Evolutionary conservation across 2,113 vertebrate genomes (phyloP).

Genomic region (Protomyctophum bolini): DNA sequence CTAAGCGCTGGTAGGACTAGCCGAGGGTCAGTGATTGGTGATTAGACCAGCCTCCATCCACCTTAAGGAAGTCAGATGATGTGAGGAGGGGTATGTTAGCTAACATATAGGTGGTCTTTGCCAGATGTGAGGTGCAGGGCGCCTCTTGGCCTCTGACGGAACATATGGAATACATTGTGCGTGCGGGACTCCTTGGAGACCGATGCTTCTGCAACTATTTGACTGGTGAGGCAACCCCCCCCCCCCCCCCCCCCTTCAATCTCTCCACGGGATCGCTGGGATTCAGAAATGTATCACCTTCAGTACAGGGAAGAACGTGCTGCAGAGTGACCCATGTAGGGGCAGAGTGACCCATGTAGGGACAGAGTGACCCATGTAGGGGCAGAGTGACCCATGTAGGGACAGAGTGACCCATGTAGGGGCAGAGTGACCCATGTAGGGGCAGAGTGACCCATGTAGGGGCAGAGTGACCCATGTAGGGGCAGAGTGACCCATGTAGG

Average conservation of each 20-base stretch:
- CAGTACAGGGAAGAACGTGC: conserved; percentile 1
- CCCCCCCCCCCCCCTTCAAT: neutral
- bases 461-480: neutral
- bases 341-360: neutral
- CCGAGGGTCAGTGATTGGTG: conserved; percentile 4
- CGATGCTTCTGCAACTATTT: conserved; percentile 51
- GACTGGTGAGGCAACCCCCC: conserved; percentile 25
- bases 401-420: no score
- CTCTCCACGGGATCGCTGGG: conserved; percentile 28
- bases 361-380: neutral
- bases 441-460: no score
- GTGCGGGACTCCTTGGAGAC: conserved; percentile 44
- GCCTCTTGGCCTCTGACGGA: conserved; percentile 48
- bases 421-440: neutral
- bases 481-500: no score
- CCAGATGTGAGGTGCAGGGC: conserved; percentile 67
- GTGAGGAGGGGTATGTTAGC: conserved; percentile 50
- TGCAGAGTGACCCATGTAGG: neutral
- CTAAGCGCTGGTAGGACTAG: conserved; percentile 1
- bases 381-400: neutral
- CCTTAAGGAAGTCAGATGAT: conserved; percentile 35
- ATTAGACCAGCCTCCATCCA: conserved; percentile 31
- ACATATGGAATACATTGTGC: conserved; percentile 73
- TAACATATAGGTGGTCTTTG: conserved; percentile 66
- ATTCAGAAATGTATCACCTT: conserved; percentile 57